Evolutionary conservation across 1,140 invertebrate genomes (phyloP).

Genomic region (Drosophila biarmipes): DNA sequence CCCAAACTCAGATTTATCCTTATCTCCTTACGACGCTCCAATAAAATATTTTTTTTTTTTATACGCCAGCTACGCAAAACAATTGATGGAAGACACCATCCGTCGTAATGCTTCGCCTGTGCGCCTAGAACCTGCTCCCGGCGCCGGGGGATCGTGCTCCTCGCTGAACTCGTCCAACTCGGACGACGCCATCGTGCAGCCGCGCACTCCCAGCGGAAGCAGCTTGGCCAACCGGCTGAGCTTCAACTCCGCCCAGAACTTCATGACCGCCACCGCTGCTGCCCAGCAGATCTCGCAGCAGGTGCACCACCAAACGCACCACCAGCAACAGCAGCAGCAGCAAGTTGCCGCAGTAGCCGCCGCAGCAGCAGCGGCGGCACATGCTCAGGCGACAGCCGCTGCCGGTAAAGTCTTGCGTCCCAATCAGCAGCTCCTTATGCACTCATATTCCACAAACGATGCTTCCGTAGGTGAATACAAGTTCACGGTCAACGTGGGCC

Average conservation of each 20-base stretch:
- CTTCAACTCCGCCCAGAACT: slow-evolving; percentile 82
- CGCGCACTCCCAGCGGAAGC: slow-evolving; percentile 65
- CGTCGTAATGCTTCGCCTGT: slow-evolving; percentile 95
- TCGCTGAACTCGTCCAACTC: slow-evolving; percentile 91
- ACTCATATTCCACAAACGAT: slow-evolving; percentile 93
- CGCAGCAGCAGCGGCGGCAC: slow-evolving; percentile 72
- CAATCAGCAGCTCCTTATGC: slow-evolving; percentile 87
- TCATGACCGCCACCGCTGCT: slow-evolving; percentile 83
- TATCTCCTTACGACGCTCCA: neutral
- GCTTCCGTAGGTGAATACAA: slow-evolving; percentile 93
- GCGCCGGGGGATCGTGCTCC: slow-evolving; percentile 86
- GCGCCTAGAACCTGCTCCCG: slow-evolving; percentile 86
- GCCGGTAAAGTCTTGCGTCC: slow-evolving; percentile 85
- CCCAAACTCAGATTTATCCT: neutral
- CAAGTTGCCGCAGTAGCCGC: slow-evolving; percentile 60
- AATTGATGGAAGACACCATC: slow-evolving; percentile 96
- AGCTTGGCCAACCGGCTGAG: slow-evolving; percentile 82
- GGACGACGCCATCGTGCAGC: slow-evolving; percentile 87
- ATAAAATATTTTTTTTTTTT: slow-evolving; percentile 1
- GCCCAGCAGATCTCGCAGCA: slow-evolving; percentile 71
- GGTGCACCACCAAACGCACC: slow-evolving; percentile 45
- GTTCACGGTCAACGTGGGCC: slow-evolving; percentile 92
- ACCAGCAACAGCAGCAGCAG: slow-evolving; percentile 64
- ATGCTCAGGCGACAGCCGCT: slow-evolving; percentile 72
- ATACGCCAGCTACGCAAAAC: slow-evolving; percentile 91